Conservation (phyloP, 2,888 invertebrate genomes). For the Dexiosoma caninum region DNA sequence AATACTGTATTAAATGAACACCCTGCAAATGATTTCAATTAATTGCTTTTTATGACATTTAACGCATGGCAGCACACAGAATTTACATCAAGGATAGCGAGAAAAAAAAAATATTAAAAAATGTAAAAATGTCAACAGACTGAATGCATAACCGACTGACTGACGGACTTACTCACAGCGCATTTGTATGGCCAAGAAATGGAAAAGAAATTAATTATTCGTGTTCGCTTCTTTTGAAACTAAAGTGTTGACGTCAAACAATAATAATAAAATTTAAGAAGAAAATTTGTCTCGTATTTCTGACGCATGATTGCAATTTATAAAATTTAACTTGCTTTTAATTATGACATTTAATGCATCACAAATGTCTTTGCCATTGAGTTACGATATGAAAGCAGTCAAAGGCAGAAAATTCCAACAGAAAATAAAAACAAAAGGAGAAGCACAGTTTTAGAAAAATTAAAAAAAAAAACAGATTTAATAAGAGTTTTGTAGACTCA, state of each 20-base stretch:
- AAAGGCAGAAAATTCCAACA: neutral
- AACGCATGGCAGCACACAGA: slow-evolving; percentile 24
- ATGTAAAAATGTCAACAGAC: slow-evolving; percentile 10
- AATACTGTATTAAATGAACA: slow-evolving; percentile 22
- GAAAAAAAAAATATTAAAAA: neutral
- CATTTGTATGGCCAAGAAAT: neutral
- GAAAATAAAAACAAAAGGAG: neutral
- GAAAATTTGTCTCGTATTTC: neutral
- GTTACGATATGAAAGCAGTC: neutral
- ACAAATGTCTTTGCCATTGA: neutral
- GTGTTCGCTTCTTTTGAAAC: neutral
- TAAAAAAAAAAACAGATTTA: no score
- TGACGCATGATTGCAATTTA: slow-evolving; percentile 6
- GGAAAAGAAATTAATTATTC: slow-evolving; percentile 8
- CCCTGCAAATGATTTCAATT: slow-evolving; percentile 46
- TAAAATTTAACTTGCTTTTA: slow-evolving; percentile 29
- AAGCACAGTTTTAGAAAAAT: no score
- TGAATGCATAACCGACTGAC: neutral
- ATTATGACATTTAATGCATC: slow-evolving; percentile 31
- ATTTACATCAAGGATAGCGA: slow-evolving; percentile 1
- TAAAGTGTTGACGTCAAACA: slow-evolving; percentile 31
- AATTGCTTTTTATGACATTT: slow-evolving; percentile 55
- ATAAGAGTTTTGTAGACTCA: no score
- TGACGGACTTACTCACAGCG: neutral
- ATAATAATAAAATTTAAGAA: slow-evolving; percentile 1